Evolutionary conservation across 2,797 vertebrate genomes (phyloP).

Genomic region (Pseudochirops corinnae): DNA sequence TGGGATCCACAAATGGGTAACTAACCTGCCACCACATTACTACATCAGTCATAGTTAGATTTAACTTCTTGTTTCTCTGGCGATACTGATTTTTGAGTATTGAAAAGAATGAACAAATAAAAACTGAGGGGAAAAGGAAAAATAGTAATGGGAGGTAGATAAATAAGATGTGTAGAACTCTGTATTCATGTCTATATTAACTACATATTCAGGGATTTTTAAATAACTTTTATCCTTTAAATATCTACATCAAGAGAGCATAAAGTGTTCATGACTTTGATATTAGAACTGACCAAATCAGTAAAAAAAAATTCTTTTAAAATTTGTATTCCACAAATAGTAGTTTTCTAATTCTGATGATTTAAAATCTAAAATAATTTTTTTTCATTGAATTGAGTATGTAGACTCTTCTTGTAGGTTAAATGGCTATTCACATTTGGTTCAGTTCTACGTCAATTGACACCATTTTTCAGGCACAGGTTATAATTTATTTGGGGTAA

Average conservation of each 20-base stretch:
- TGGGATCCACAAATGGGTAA: slow-evolving; percentile 23
- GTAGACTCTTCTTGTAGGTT: background rate
- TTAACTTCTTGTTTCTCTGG: slow-evolving; percentile 29
- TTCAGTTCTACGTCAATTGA: background rate
- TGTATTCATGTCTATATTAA: background rate
- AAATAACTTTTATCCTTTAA: background rate
- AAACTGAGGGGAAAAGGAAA: background rate
- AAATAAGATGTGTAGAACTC: background rate
- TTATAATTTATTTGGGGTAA: background rate
- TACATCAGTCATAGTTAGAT: slow-evolving; percentile 33
- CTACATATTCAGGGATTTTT: background rate
- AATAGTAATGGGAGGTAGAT: background rate
- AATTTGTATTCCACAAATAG: background rate
- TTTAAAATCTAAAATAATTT: background rate
- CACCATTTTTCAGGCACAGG: background rate
- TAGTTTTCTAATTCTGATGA: background rate
- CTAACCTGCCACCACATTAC: slow-evolving; percentile 5
- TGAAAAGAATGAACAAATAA: background rate
- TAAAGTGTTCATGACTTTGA: background rate
- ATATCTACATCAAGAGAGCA: background rate
- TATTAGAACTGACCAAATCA: background rate
- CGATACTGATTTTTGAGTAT: background rate
- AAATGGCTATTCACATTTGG: background rate
- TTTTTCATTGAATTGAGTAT: background rate
- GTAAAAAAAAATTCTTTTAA: background rate